A percentile compares a stretch with the other conserved stretches of the same genome.
Evolutionary conservation across 2,797 vertebrate species (phyloP).

Genomic region (Ciconia nigra): DNA sequence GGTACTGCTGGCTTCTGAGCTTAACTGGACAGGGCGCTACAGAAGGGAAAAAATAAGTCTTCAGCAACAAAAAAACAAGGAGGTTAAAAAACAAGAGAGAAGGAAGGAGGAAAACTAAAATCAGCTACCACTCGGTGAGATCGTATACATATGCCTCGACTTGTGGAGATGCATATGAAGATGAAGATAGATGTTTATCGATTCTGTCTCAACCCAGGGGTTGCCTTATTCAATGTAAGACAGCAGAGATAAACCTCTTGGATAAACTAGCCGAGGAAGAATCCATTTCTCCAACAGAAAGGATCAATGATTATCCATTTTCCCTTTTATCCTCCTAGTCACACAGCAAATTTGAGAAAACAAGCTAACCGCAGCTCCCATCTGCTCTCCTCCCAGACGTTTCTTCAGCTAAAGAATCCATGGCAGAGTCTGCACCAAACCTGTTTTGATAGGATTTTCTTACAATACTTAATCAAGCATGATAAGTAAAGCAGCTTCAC

Average conservation of each 20-base stretch:
- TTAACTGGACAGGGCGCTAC: neutral
- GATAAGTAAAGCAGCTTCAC: neutral
- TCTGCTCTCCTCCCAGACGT: neutral
- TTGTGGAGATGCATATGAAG: neutral
- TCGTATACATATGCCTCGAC: neutral
- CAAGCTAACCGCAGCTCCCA: neutral
- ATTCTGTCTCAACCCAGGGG: neutral
- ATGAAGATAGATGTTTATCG: neutral
- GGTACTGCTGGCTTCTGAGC: neutral
- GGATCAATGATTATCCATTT: conserved; percentile 24
- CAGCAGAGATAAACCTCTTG: neutral
- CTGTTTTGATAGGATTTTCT: neutral
- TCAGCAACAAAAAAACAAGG: neutral
- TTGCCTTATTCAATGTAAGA: neutral
- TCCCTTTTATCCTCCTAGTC: neutral
- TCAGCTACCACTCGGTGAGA: neutral
- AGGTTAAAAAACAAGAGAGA: neutral
- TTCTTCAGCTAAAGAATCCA: neutral
- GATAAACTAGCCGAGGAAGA: neutral
- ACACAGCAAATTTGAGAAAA: neutral
- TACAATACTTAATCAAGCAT: neutral
- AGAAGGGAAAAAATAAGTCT: neutral
- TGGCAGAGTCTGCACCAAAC: neutral
- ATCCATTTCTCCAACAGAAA: neutral
- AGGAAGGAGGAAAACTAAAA: neutral